These are phyloP conservation scores for Chirona hameri DNA, from an alignment of 2,888 invertebrate genomes.

Conservation along the genomic window DNA sequence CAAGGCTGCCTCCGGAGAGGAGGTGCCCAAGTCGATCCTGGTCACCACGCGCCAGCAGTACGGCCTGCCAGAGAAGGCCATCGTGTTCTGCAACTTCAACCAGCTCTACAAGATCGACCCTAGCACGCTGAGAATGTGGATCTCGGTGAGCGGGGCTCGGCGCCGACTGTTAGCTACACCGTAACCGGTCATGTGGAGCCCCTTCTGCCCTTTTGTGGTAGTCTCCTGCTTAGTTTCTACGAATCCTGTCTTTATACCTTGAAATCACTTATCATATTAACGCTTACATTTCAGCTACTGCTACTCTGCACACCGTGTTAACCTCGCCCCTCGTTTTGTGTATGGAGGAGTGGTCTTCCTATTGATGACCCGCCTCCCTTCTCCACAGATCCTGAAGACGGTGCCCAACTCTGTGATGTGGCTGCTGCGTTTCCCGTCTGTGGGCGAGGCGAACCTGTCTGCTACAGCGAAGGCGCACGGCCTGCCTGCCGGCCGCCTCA, in stretches of 20 bases:
- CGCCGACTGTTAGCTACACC: too few species aligned
- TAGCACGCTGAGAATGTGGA: conserved; percentile 87
- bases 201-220: too few species aligned
- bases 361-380: too few species aligned
- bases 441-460: conserved; percentile 73
- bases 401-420: conserved; percentile 93
- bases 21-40: conserved; percentile 84
- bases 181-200: too few species aligned
- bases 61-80: conserved; percentile 86
- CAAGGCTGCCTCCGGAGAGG: conserved; percentile 94
- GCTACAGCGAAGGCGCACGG: conserved; percentile 71
- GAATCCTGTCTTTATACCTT: too few species aligned
- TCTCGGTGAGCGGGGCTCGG: conserved; percentile 53
- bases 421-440: conserved; percentile 90
- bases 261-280: too few species aligned
- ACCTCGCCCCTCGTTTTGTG: too few species aligned
- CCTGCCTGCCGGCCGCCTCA: conserved; percentile 73
- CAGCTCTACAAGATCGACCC: conserved; percentile 99
- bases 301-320: too few species aligned
- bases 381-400: conserved; percentile 74
- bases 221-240: too few species aligned
- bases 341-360: too few species aligned
- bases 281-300: too few species aligned
- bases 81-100: conserved; percentile 98
- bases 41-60: conserved; percentile 96